Evolutionary conservation across 2,888 invertebrate species (phyloP).

Genomic region (Cynaeus angustus): DNA sequence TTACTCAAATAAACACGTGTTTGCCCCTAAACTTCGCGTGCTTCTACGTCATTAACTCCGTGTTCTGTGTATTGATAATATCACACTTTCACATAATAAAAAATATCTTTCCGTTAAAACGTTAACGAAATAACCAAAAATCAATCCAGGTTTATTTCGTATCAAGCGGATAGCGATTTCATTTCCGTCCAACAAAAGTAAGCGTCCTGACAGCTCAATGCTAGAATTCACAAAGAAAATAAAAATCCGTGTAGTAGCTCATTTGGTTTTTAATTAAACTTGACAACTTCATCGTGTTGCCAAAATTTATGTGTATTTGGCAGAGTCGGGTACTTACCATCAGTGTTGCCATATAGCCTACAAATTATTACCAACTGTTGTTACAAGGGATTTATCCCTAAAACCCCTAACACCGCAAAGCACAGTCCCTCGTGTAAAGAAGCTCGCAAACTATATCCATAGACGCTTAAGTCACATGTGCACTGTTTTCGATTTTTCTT

Average conservation of each 20-base stretch:
- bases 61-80: neutral
- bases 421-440: conserved; percentile 6
- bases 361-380: conserved; percentile 1
- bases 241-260: neutral
- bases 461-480: too few species aligned
- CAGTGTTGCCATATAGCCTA: neutral
- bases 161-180: conserved; percentile 24
- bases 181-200: conserved; percentile 19
- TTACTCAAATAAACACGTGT: neutral
- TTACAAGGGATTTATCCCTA: conserved; percentile 2
- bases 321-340: neutral
- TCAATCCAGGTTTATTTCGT: conserved; percentile 26
- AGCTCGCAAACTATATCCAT: neutral
- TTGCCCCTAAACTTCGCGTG: neutral
- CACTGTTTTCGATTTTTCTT: too few species aligned
- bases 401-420: neutral
- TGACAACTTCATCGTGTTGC: neutral
- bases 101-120: neutral
- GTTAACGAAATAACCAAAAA: conserved; percentile 19
- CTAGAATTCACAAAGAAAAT: neutral
- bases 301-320: neutral
- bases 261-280: neutral
- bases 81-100: neutral
- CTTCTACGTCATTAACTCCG: neutral
- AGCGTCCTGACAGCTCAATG: conserved; percentile 1